A percentile compares a stretch with the other conserved stretches of the same genome.
Evolutionary conservation across 2,113 vertebrate species (phyloP).

Genomic region (Hippocampus zosterae): DNA sequence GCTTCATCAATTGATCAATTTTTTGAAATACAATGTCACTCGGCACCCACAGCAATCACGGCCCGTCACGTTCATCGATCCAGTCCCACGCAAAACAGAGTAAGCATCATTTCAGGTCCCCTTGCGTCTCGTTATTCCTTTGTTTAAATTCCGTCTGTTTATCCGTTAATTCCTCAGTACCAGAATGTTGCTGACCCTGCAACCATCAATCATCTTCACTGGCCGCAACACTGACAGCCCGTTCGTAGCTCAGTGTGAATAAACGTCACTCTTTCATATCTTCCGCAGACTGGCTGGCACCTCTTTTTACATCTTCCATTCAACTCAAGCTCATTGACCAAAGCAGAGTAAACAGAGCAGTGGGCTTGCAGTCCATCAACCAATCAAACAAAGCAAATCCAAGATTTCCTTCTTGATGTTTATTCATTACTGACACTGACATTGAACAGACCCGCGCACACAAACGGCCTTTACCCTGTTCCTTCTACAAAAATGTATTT

Average conservation of each 20-base stretch:
- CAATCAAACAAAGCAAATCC: neutral
- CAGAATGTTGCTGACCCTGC: neutral
- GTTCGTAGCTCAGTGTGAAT: neutral
- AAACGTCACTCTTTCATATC: neutral
- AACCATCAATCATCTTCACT: neutral
- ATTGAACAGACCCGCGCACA: neutral
- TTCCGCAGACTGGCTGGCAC: slow-evolving; percentile 10
- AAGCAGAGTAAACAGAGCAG: neutral
- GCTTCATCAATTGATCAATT: no score
- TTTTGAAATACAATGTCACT: no score
- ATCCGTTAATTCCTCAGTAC: neutral
- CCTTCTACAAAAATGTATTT: neutral
- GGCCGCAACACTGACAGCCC: neutral
- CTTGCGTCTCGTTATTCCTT: no score
- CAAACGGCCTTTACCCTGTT: neutral
- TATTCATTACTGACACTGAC: neutral
- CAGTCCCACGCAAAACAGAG: no score
- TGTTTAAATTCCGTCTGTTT: neutral
- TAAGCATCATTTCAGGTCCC: no score
- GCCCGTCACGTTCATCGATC: no score
- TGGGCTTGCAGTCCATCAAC: neutral
- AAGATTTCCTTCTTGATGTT: neutral
- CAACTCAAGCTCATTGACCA: neutral
- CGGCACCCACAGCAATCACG: no score
- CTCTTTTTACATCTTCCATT: neutral